A percentile compares a stretch with the other conserved stretches of the same genome.
Evolutionary conservation across 1,140 invertebrate genomes (phyloP).

Genomic region (Ptiloglossa arizonensis): DNA sequence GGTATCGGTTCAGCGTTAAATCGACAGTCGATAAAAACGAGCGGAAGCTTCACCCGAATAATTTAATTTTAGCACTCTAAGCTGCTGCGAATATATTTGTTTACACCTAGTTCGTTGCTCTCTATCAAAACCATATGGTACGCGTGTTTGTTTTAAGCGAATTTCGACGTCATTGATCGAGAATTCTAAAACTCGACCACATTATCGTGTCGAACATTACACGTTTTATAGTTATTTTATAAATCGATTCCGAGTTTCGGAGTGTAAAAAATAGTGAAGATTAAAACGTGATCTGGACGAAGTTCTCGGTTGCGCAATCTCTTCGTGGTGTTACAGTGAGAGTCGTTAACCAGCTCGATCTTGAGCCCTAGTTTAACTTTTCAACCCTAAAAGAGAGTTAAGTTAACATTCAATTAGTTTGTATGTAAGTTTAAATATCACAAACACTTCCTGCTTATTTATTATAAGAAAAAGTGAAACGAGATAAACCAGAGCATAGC

Average conservation of each 20-base stretch:
- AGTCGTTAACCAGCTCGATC: not conserved
- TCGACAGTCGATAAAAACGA: conserved; percentile 13
- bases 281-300: conserved; percentile 8
- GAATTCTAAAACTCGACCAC: not conserved
- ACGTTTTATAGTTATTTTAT: not conserved
- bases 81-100: conserved; percentile 45
- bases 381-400: not conserved
- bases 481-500: not conserved
- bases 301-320: conserved; percentile 12
- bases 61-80: conserved; percentile 41
- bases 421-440: too few relatives aligned
- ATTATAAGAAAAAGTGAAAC: not conserved
- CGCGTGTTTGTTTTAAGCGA: conserved; percentile 23
- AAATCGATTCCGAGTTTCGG: not conserved
- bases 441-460: too few relatives aligned
- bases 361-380: not conserved
- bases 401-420: too few relatives aligned
- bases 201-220: not conserved
- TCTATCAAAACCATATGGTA: conserved; percentile 17
- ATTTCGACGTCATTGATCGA: not conserved
- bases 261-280: conserved; percentile 22
- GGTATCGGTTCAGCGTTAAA: not conserved
- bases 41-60: conserved; percentile 24
- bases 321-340: not conserved
- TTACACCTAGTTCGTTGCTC: conserved; percentile 43